Conservation (phyloP, 53 echinoderm and acorn worm species). For the Paracentrotus lividus region DNA sequence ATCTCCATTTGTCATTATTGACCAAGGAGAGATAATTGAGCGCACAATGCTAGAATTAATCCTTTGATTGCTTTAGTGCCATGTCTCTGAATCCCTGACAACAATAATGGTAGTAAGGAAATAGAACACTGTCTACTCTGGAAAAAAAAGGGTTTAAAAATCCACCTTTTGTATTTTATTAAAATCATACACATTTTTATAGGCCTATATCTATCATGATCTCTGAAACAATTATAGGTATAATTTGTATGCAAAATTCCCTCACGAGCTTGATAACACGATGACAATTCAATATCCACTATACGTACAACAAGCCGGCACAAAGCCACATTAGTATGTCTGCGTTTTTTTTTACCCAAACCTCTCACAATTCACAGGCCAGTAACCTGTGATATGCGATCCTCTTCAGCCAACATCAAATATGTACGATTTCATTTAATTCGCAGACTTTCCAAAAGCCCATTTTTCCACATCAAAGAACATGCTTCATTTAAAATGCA, state of each 20-base stretch:
- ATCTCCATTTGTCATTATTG: too few relatives aligned
- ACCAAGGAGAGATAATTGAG: too few relatives aligned
- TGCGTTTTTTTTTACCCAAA: neutral
- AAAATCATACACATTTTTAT: too few relatives aligned
- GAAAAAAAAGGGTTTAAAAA: too few relatives aligned
- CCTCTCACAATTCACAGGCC: neutral
- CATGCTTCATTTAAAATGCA: slow-evolving; percentile 60
- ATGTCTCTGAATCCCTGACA: too few relatives aligned
- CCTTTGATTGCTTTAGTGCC: too few relatives aligned
- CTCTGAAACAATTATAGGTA: too few relatives aligned
- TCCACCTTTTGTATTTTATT: too few relatives aligned
- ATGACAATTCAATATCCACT: neutral
- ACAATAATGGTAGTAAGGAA: too few relatives aligned
- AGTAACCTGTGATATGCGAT: slow-evolving; percentile 22
- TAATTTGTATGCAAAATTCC: neutral
- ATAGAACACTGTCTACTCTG: too few relatives aligned
- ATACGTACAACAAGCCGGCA: neutral
- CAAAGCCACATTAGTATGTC: neutral
- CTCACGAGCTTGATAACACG: neutral
- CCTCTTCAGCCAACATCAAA: slow-evolving; percentile 25
- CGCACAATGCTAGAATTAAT: too few relatives aligned
- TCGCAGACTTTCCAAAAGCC: slow-evolving; percentile 55
- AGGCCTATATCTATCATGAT: too few relatives aligned
- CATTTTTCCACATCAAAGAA: slow-evolving; percentile 58
- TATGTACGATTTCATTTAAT: slow-evolving; percentile 50